Conservation (phyloP, 2,113 vertebrate genomes). For the Menidia beryllina region DNA sequence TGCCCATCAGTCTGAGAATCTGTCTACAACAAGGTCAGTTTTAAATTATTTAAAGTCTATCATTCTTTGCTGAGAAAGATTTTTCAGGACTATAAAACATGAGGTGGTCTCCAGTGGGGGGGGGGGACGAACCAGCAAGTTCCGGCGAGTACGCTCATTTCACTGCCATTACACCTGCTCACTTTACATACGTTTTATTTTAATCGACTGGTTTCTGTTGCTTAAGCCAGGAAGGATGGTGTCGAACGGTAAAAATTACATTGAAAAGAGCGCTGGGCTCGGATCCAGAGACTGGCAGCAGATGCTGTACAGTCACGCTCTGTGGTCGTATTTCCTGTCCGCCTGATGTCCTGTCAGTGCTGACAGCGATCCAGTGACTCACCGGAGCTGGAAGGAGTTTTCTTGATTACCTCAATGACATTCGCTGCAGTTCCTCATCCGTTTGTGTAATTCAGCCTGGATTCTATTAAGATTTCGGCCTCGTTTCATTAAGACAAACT, state of each 20-base stretch:
- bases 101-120: too few relatives aligned
- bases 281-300: constrained; percentile 13
- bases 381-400: constrained; percentile 22
- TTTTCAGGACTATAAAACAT: too few relatives aligned
- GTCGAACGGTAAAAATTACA: background rate
- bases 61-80: too few relatives aligned
- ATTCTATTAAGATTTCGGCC: constrained; percentile 25
- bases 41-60: too few relatives aligned
- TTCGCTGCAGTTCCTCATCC: constrained; percentile 1
- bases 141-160: too few relatives aligned
- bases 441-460: constrained; percentile 14
- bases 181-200: too few relatives aligned
- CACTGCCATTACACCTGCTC: too few relatives aligned
- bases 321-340: constrained; percentile 26
- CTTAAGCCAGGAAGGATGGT: background rate
- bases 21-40: too few relatives aligned
- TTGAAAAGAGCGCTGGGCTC: background rate
- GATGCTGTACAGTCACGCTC: constrained; percentile 30
- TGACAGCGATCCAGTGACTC: constrained; percentile 44
- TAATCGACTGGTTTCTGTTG: too few relatives aligned
- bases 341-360: constrained; percentile 19
- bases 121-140: too few relatives aligned
- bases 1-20: too few relatives aligned
- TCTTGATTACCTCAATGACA: constrained; percentile 40
- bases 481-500: constrained; percentile 12